phyloP scores from a whole-genome alignment of 2,113 vertebrate genomes.

The Danio rerio region GRCz12tu NC_133191.1:1774001-1774500 shows the following conservation, averaged over 20 bases:
- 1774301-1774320: slow-evolving; percentile 19
- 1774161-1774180: not conserved
- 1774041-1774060: too few relatives aligned
- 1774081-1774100: too few relatives aligned
- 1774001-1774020: too few relatives aligned
- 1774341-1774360: not conserved
- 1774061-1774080: too few relatives aligned
- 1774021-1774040: too few relatives aligned
- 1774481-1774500: not conserved
- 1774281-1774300: not conserved
- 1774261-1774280: not conserved
- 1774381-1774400: slow-evolving; percentile 28
- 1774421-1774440: not conserved
- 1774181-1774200: not conserved
- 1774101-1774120: too few relatives aligned
- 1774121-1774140: too few relatives aligned
- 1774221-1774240: not conserved
- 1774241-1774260: not conserved
- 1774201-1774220: not conserved
- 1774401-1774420: not conserved
- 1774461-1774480: slow-evolving; percentile 10
- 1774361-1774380: slow-evolving; percentile 11
- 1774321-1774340: not conserved
- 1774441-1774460: not conserved
- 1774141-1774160: too few relatives aligned